Conservation (phyloP, 2,888 invertebrate genomes). For the Pachycephus smyrnensis region DNA sequence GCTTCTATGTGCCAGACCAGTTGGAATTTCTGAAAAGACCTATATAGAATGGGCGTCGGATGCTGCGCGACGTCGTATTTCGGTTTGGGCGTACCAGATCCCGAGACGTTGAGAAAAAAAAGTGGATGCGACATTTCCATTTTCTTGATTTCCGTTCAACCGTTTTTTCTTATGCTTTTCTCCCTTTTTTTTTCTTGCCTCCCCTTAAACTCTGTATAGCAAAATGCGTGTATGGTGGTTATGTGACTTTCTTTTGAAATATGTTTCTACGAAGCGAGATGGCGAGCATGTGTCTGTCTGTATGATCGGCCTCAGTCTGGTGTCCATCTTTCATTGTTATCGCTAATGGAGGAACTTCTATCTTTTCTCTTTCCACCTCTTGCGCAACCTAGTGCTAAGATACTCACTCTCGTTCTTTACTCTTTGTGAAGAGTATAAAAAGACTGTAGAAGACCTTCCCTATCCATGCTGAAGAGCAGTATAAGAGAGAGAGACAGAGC, state of each 20-base stretch:
- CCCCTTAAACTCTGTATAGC: background rate
- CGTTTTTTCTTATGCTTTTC: background rate
- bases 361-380: constrained; percentile 26
- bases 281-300: constrained; percentile 23
- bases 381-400: constrained; percentile 10
- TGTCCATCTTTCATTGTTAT: constrained; percentile 62
- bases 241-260: background rate
- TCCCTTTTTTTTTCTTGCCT: background rate
- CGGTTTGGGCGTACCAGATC: background rate
- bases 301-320: constrained; percentile 46
- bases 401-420: background rate
- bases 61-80: background rate
- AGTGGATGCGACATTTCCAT: background rate
- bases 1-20: constrained; percentile 7
- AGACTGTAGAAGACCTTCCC: background rate
- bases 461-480: background rate
- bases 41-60: constrained; percentile 8
- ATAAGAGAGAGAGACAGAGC: constrained; percentile 8
- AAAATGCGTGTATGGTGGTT: background rate
- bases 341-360: constrained; percentile 63
- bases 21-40: constrained; percentile 16
- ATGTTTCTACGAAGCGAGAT: background rate
- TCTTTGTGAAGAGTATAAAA: background rate
- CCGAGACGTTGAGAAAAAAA: background rate
- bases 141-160: background rate